Evolutionary conservation across 2,888 invertebrate species (phyloP).

Genomic region (Vannuccia rotundouncinata): DNA sequence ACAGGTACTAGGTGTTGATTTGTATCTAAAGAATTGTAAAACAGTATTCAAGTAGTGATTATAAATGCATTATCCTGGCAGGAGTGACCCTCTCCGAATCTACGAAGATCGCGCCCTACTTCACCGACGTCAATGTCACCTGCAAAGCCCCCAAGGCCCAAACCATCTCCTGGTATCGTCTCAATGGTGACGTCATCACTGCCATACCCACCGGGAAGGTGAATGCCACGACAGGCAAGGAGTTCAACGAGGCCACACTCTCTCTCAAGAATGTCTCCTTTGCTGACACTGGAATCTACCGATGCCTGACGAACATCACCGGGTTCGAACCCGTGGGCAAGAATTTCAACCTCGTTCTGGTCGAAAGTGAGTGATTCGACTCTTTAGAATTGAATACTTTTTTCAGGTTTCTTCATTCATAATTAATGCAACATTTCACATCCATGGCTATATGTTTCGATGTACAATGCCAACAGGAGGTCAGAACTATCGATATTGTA

Average conservation of each 20-base stretch:
- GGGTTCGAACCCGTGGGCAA: not conserved
- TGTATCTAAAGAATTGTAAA: no score
- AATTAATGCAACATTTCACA: no score
- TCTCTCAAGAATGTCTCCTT: not conserved
- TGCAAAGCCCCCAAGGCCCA: not conserved
- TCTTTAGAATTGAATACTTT: no score
- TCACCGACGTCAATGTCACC: not conserved
- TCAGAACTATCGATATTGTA: no score
- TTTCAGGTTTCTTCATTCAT: no score
- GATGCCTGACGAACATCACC: not conserved
- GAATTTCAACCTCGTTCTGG: not conserved
- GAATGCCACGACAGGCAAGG: not conserved
- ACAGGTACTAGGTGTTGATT: no score
- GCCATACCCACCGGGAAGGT: not conserved
- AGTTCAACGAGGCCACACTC: not conserved
- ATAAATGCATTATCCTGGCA: not conserved
- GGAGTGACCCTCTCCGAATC: not conserved
- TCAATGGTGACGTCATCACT: not conserved
- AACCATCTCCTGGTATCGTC: not conserved
- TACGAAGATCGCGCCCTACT: not conserved
- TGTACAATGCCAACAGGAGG: no score
- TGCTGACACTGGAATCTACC: not conserved
- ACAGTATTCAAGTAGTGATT: no score
- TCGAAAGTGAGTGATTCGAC: conserved; percentile 7
- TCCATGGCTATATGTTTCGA: no score